A percentile compares a stretch with the other conserved stretches of the same genome.
phyloP scores from a whole-genome alignment of 2,888 invertebrate genomes.

The Dryadula phaetusa region DNA sequence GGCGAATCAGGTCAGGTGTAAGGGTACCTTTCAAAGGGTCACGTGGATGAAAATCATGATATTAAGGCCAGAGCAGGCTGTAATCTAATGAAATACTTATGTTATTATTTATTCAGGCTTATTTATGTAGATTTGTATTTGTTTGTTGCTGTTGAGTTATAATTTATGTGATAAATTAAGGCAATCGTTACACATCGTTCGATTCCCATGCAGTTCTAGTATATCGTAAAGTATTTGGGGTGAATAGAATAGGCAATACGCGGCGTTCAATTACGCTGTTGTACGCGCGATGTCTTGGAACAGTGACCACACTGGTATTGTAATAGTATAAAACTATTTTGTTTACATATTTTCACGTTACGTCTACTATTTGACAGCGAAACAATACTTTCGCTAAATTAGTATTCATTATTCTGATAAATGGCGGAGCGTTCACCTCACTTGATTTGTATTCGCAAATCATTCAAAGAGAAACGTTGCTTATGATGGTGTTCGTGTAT shows the following conservation, averaged over 20 bases:
- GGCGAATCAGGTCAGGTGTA: constrained; percentile 11
- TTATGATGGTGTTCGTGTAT: background rate
- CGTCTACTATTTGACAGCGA: background rate
- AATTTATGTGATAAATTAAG: no score
- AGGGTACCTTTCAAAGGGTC: background rate
- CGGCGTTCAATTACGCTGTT: no score
- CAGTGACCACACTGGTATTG: background rate
- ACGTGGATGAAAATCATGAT: background rate
- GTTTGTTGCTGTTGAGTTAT: no score
- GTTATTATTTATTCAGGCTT: background rate
- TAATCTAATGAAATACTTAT: background rate
- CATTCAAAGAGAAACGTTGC: constrained; percentile 17
- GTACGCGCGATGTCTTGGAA: no score
- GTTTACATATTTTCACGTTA: background rate
- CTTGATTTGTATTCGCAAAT: constrained; percentile 25
- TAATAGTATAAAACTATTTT: background rate
- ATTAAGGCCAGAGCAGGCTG: background rate
- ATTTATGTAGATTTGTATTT: background rate
- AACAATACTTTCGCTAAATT: constrained; percentile 29
- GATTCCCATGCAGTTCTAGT: no score
- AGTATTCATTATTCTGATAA: constrained; percentile 25
- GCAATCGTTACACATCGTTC: no score
- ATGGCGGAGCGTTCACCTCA: constrained; percentile 7
- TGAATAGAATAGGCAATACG: no score
- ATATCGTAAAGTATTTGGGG: no score